Conservation (phyloP, 2,797 vertebrate species). For the Rhodeus uyekii region DNA sequence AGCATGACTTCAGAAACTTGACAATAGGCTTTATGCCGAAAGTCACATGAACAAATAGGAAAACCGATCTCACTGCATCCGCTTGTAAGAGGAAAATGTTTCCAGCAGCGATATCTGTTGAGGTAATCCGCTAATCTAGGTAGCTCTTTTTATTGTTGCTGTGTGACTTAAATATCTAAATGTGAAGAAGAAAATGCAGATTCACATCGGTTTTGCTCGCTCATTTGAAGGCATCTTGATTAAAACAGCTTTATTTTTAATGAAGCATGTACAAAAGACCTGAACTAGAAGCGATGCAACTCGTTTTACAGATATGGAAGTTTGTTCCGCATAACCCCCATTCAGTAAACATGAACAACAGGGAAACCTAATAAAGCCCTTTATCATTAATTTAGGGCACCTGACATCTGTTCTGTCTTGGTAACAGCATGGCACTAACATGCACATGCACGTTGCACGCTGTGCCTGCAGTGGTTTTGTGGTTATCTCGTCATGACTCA, state of each 20-base stretch:
- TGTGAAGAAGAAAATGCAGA: neutral
- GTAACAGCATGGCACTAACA: neutral
- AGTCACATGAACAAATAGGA: neutral
- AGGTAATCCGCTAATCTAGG: neutral
- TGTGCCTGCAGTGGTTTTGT: slow-evolving; percentile 29
- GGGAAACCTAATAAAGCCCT: slow-evolving; percentile 1
- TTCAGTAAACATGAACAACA: neutral
- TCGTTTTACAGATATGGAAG: too few species aligned
- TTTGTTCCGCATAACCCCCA: too few species aligned
- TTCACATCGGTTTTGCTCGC: neutral
- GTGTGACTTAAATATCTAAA: neutral
- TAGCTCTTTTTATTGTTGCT: neutral
- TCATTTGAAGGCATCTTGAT: neutral
- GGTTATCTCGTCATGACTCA: slow-evolving; percentile 46
- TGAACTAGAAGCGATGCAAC: neutral
- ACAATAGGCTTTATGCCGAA: neutral
- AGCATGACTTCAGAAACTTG: neutral
- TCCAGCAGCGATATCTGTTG: neutral
- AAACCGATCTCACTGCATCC: neutral
- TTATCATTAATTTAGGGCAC: neutral
- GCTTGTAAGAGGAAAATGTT: neutral
- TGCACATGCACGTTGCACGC: neutral
- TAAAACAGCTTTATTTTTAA: neutral
- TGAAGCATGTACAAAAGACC: neutral
- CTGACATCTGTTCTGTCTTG: slow-evolving; percentile 9